phyloP scores from a whole-genome alignment of 2,113 vertebrate species.

The Aptenodytes patagonicus region DNA sequence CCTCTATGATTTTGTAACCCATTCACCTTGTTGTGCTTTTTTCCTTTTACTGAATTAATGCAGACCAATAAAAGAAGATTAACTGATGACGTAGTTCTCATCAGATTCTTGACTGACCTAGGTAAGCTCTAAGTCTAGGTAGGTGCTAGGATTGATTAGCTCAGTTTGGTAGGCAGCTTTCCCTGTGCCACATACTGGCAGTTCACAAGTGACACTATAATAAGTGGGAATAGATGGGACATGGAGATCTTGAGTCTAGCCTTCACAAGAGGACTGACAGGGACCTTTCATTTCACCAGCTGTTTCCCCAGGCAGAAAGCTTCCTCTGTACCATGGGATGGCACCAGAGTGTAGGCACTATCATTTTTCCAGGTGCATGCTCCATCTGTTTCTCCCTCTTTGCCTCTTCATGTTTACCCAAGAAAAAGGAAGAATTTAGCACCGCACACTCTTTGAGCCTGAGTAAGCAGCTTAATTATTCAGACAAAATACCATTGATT shows the following conservation, averaged over 20 bases:
- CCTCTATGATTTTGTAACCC: not conserved
- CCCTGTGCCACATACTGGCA: not conserved
- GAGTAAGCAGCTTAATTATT: slow-evolving; percentile 44
- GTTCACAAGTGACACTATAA: not conserved
- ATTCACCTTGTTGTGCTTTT: not conserved
- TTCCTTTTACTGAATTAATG: not conserved
- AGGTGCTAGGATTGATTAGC: not conserved
- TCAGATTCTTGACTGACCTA: not conserved
- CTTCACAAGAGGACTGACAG: not conserved
- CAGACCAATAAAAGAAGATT: not conserved
- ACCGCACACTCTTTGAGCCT: not conserved
- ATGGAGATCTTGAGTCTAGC: not conserved
- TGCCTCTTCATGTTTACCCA: not conserved
- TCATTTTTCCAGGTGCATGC: not conserved
- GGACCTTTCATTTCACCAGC: not conserved
- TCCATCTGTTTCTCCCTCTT: not conserved
- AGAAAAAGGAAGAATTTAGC: not conserved
- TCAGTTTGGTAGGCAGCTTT: not conserved
- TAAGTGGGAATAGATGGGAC: not conserved
- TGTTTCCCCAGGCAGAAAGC: not conserved
- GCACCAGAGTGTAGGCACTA: not conserved
- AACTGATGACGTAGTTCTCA: not conserved
- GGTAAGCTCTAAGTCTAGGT: not conserved
- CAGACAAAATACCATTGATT: slow-evolving; percentile 42
- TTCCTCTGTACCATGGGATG: not conserved